Evolutionary conservation across 2,113 vertebrate species (phyloP).

Genomic region (Amphiprion percula): DNA sequence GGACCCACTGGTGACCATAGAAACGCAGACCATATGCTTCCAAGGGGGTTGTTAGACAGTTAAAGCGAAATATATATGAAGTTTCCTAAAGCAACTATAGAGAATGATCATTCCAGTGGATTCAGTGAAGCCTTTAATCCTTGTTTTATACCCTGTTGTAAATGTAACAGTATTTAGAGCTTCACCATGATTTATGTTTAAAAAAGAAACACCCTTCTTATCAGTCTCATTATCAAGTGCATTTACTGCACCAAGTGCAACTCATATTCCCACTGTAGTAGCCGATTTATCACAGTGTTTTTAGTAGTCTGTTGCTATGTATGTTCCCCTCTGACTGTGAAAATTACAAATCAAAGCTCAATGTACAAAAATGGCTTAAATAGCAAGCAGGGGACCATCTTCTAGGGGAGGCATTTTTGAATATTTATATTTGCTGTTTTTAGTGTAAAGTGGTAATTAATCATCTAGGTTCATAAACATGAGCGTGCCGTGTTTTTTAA

Average conservation of each 20-base stretch:
- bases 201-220: background rate
- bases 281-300: background rate
- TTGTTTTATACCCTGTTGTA: no score
- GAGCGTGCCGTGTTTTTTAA: background rate
- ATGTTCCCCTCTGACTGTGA: background rate
- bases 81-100: conserved; percentile 4
- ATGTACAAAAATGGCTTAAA: background rate
- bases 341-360: background rate
- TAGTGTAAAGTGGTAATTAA: background rate
- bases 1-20: conserved; percentile 74
- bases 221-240: background rate
- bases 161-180: background rate
- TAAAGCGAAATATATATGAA: background rate
- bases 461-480: background rate
- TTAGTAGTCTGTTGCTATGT: background rate
- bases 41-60: background rate
- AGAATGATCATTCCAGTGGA: background rate
- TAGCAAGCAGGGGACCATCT: background rate
- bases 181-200: background rate
- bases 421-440: background rate
- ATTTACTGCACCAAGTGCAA: background rate
- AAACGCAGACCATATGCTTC: conserved; percentile 66
- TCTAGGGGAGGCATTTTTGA: background rate
- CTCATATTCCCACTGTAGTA: background rate
- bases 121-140: background rate